A percentile compares a stretch with the other conserved stretches of the same genome.
These are phyloP conservation scores for Nannobrachium achirus DNA, from an alignment of 2,113 vertebrate species.

Conservation along the genomic window DNA sequence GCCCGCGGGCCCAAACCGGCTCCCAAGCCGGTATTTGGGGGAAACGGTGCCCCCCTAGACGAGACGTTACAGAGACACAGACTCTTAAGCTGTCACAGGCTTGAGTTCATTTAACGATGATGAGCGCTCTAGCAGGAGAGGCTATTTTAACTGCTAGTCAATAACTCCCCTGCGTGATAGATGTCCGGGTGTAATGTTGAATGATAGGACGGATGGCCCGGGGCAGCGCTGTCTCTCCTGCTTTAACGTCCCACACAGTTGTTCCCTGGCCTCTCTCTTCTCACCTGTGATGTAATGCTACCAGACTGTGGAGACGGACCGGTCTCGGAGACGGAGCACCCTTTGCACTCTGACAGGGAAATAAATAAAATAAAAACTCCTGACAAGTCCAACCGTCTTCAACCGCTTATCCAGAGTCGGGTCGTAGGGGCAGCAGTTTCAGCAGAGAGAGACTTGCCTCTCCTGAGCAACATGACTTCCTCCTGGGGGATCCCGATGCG, in stretches of 20 bases:
- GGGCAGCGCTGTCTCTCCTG: background rate
- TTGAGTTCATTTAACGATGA: background rate
- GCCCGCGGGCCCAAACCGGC: no score
- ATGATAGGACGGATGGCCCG: constrained; percentile 16
- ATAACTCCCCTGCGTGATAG: background rate
- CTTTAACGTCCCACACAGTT: constrained; percentile 53
- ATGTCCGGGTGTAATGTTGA: constrained; percentile 21
- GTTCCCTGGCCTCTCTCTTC: constrained; percentile 24
- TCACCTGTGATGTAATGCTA: constrained; percentile 71
- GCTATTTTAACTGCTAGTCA: constrained; percentile 12
- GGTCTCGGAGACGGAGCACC: constrained; percentile 60
- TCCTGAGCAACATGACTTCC: no score
- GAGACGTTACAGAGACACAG: background rate
- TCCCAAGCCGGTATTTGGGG: no score
- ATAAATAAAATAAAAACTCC: constrained; percentile 57
- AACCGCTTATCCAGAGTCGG: no score
- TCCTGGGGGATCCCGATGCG: no score
- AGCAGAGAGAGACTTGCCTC: no score
- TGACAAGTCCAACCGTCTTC: no score
- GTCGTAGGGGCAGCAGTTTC: no score
- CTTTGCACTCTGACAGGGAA: constrained; percentile 25
- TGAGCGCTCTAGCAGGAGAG: background rate
- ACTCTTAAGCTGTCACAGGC: background rate
- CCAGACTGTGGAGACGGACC: constrained; percentile 58
- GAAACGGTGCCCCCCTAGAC: no score